Evolutionary conservation across 1,140 invertebrate genomes (phyloP).

Genomic region (Trichonephila inaurata): DNA sequence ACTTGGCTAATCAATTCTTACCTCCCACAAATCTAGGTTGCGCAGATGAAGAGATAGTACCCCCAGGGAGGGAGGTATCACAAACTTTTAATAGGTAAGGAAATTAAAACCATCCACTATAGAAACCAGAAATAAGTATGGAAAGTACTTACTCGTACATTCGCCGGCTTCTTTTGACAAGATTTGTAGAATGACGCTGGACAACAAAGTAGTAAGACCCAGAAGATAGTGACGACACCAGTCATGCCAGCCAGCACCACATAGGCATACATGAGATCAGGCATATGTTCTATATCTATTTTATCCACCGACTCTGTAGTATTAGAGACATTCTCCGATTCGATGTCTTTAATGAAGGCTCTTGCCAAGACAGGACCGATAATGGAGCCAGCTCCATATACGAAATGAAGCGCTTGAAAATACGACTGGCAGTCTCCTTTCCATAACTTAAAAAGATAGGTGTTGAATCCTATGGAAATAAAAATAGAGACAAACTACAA

Average conservation of each 20-base stretch:
- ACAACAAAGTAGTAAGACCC: background rate
- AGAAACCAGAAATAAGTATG: too few species aligned
- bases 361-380: background rate
- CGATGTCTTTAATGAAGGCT: constrained; percentile 10
- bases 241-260: background rate
- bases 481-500: background rate
- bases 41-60: rapidly evolving
- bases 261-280: constrained; percentile 4
- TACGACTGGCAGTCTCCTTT: background rate
- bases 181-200: background rate
- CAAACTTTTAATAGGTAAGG: too few species aligned
- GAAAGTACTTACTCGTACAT: background rate
- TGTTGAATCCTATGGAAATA: background rate
- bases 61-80: too few species aligned
- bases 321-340: background rate
- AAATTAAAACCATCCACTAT: too few species aligned
- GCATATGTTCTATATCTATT: background rate
- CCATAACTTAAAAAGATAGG: constrained; percentile 13
- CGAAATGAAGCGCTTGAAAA: background rate
- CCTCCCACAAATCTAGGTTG: too few species aligned
- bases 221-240: background rate
- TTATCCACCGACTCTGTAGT: background rate
- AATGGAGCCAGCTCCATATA: background rate
- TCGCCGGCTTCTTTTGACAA: background rate
- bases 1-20: too few species aligned